These are phyloP conservation scores for Numenius arquata DNA, from an alignment of 2,113 vertebrate species.

Conservation along the genomic window DNA sequence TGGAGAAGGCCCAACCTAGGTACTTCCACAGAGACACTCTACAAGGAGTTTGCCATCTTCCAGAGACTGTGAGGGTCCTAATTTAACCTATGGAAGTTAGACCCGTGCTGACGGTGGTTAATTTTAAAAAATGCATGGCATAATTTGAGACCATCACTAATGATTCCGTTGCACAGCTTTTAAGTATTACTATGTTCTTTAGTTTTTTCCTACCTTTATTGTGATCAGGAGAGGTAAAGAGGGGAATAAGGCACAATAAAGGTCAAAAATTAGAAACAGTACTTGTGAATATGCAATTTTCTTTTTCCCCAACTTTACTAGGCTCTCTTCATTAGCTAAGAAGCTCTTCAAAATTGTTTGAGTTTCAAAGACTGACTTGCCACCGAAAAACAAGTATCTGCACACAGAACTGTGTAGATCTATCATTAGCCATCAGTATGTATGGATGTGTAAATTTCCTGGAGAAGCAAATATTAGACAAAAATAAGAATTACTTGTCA, in stretches of 20 bases:
- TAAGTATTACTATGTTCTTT: neutral
- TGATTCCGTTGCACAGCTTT: neutral
- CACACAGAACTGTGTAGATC: neutral
- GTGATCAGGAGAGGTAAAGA: neutral
- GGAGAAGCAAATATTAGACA: neutral
- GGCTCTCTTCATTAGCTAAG: neutral
- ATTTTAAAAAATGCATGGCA: neutral
- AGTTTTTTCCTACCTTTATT: neutral
- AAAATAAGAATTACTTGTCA: neutral
- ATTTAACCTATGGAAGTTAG: neutral
- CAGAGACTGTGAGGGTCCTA: neutral
- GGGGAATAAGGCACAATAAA: neutral
- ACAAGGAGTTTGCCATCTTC: neutral
- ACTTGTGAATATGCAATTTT: neutral
- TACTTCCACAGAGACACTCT: neutral
- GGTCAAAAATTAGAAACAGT: neutral
- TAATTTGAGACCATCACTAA: neutral
- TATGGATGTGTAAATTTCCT: neutral
- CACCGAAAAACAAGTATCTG: neutral
- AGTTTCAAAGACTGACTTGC: neutral
- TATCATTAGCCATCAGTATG: neutral
- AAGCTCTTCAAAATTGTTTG: neutral
- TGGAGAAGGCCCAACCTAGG: neutral
- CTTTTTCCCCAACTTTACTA: neutral
- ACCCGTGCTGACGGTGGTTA: neutral